These are phyloP conservation scores for Podotricha telesiphe DNA, from an alignment of 2,888 invertebrate species.

Conservation along the genomic window DNA sequence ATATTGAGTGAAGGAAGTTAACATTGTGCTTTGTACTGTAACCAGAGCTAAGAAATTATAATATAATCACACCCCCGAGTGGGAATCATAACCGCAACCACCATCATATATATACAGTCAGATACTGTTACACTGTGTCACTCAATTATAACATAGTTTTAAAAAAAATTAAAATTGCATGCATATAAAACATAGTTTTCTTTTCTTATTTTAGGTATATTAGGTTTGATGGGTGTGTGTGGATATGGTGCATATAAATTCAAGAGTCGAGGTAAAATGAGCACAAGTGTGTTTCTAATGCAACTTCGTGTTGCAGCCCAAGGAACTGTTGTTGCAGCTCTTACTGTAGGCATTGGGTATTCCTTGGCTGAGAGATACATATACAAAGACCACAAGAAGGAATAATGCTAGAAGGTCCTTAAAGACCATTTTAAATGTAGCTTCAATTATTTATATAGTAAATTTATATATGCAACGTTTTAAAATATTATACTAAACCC, in stretches of 20 bases:
- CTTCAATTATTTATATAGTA: conserved; percentile 19
- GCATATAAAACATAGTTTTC: too few species aligned
- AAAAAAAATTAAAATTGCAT: too few species aligned
- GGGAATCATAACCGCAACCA: too few species aligned
- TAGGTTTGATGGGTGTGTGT: conserved; percentile 86
- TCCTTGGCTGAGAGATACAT: conserved; percentile 85
- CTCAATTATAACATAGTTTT: too few species aligned
- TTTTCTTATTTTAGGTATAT: conserved; percentile 83
- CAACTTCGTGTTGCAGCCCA: conserved; percentile 94
- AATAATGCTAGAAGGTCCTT: conserved; percentile 45
- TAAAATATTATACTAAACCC: conserved; percentile 7
- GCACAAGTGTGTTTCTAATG: conserved; percentile 92
- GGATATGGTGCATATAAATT: conserved; percentile 89
- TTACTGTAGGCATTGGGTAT: conserved; percentile 88
- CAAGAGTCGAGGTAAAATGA: conserved; percentile 89
- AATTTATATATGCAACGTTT: conserved; percentile 6
- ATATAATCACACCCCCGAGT: too few species aligned
- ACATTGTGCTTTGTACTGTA: too few species aligned
- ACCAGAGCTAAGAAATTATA: too few species aligned
- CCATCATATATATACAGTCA: too few species aligned
- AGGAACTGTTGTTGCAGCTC: conserved; percentile 90
- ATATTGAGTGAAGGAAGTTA: too few species aligned
- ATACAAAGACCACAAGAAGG: conserved; percentile 65
- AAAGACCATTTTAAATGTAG: conserved; percentile 19
- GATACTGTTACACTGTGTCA: too few species aligned